Percentiles rank a stretch among this genome's conserved stretches.
These are phyloP conservation scores for Meloidogyne floridensis DNA, from an alignment of 1,140 invertebrate genomes.

Conservation along the genomic window DNA sequence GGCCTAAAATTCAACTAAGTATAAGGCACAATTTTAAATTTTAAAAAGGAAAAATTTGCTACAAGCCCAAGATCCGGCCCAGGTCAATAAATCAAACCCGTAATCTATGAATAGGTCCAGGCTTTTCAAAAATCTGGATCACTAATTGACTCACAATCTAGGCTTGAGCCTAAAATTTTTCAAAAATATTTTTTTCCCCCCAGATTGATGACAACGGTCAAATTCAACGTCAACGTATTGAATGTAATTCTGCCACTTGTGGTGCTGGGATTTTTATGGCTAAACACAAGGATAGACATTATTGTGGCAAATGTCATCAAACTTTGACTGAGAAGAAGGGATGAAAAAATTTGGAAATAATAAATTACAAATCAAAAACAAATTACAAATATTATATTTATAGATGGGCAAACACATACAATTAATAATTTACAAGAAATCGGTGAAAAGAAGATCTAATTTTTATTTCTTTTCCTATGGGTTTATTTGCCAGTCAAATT, in stretches of 20 bases:
- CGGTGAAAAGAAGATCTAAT: no score
- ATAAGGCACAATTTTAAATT: no score
- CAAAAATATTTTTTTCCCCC: constrained; percentile 57
- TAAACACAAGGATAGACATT: constrained; percentile 95
- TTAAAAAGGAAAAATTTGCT: background rate
- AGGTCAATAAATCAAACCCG: background rate
- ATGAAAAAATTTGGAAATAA: background rate
- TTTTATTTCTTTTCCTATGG: no score
- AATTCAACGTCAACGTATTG: constrained; percentile 88
- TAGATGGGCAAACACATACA: no score
- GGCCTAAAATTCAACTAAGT: no score
- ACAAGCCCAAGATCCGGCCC: background rate
- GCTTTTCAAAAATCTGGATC: background rate
- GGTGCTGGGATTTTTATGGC: constrained; percentile 99
- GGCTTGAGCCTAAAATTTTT: background rate
- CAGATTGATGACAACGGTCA: constrained; percentile 99
- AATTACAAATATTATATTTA: no score
- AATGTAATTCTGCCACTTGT: constrained; percentile 92
- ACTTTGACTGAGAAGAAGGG: constrained; percentile 73
- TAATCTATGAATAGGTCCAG: background rate
- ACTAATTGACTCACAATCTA: background rate
- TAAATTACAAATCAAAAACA: no score
- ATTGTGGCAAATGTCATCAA: constrained; percentile 95
- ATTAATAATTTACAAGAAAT: no score
- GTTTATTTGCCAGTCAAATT: no score